Conservation (phyloP, 2,113 vertebrate species). For the Macheiramphus alcinus region DNA sequence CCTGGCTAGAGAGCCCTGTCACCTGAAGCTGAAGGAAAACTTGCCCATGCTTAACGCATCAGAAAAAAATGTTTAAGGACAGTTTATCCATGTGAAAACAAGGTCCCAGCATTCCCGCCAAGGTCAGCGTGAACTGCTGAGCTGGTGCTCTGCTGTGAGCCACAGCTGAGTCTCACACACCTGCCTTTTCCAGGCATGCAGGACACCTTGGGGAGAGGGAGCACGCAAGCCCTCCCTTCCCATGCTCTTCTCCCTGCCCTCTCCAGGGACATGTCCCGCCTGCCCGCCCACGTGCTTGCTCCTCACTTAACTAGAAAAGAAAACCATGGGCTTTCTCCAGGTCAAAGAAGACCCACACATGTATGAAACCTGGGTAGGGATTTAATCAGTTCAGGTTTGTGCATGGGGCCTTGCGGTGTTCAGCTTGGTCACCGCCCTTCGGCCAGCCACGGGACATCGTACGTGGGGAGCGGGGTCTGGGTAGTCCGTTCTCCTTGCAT, state of each 20-base stretch:
- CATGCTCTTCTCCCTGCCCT: neutral
- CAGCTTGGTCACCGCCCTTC: neutral
- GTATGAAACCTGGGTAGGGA: neutral
- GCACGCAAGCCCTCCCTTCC: neutral
- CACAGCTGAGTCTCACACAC: neutral
- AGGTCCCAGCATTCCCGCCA: neutral
- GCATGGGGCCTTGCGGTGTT: neutral
- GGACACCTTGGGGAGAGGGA: neutral
- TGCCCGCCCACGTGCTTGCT: neutral
- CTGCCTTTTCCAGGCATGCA: neutral
- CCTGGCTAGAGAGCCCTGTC: too few species aligned
- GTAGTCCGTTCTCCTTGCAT: accelerated
- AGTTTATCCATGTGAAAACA: neutral
- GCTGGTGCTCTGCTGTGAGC: neutral
- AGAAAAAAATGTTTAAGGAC: neutral
- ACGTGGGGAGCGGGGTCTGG: neutral
- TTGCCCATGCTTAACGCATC: neutral
- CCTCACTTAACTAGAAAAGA: neutral
- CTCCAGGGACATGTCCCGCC: neutral
- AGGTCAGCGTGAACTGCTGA: neutral
- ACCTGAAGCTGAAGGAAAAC: neutral
- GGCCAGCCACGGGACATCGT: neutral
- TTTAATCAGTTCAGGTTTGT: slow-evolving; percentile 17
- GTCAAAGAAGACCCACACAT: neutral
- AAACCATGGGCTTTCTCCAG: neutral